Evolutionary conservation across 2,888 invertebrate genomes (phyloP), one percentile per base, ranked within the genome.

Genomic region (Hirtodrosophila duncani): DNA sequence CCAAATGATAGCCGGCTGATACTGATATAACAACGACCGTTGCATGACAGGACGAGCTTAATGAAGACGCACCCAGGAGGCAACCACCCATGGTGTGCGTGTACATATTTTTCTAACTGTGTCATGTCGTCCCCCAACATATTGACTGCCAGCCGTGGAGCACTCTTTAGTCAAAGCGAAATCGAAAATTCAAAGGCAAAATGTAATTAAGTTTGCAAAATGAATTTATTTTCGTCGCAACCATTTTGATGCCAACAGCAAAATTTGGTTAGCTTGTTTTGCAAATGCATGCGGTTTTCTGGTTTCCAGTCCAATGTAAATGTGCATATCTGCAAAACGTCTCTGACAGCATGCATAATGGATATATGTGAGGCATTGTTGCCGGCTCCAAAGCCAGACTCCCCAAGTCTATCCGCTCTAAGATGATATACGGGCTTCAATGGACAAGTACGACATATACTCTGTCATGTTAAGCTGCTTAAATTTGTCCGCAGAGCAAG

Each of bases 191-290:
- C 41, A 51, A 66, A 50, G 59, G 50, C 52, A 60, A 71, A 67
- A 52, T 66, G 66, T 57, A 80, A 80, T 80, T 80, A 71, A 77
- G 65, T 72, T 52, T 71, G 46, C 55, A 68, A 77, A 72, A 71
- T 77, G 67, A 65, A 59, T 58, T 65, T 57, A 55, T 59, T 67
- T 56, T 59, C 57, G 52, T n/a, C n/a, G 36, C 38, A 63, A 57
- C 67, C 51, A 75, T 53, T 71, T 53, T 17, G 39, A 49, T 49
- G 49, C 36, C 57, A 64, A 59, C 46, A 44, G 37, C 33, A 14
- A 23, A 67, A 60, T 31, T 39, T 52, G 38, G 48, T 63, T 70
- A 70, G 61, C 67, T 52, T 57, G 61, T 52, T 63, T 61, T 34
- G 48, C 50, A 69, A 44, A 55, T 39, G 45, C n/a, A n/a, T n/a